Evolutionary conservation across 2,113 vertebrate species (phyloP).

Genomic region (Procavia capensis): DNA sequence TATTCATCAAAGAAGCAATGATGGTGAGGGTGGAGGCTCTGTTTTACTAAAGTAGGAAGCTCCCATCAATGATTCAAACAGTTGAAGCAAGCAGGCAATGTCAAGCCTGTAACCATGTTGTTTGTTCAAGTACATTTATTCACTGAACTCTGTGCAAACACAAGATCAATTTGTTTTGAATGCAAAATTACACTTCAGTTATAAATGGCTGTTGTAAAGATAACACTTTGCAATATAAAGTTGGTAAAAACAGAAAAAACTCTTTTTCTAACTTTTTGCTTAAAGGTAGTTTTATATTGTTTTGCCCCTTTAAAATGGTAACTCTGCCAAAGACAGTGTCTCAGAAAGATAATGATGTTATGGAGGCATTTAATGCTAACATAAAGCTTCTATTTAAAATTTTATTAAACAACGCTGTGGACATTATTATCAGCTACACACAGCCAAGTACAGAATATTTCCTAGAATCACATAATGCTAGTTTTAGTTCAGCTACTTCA

Average conservation of each 20-base stretch:
- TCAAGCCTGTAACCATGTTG: not conserved
- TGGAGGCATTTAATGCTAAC: constrained; percentile 43
- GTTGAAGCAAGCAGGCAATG: not conserved
- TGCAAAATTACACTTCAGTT: constrained; percentile 33
- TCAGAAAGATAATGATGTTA: constrained; percentile 54
- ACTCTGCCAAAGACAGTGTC: constrained; percentile 18
- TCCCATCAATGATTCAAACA: not conserved
- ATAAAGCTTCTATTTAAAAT: constrained; percentile 62
- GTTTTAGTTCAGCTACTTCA: constrained; percentile 51
- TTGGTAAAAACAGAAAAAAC: not conserved
- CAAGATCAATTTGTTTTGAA: constrained; percentile 53
- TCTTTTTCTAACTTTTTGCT: constrained; percentile 8
- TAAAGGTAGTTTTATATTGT: not conserved
- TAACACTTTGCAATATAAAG: not conserved
- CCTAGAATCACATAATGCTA: constrained; percentile 56
- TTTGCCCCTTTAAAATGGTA: constrained; percentile 33
- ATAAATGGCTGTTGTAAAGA: constrained; percentile 1
- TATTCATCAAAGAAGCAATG: not conserved
- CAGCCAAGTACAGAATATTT: constrained; percentile 47
- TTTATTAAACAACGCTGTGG: constrained; percentile 45
- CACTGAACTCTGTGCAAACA: not conserved
- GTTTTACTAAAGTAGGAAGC: not conserved
- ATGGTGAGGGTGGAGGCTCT: not conserved
- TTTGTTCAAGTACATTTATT: constrained; percentile 13
- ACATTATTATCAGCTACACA: constrained; percentile 47